Evolutionary conservation across 2,888 invertebrate species (phyloP), one percentile per base, ranked within the genome.

Genomic region (Philereme transversata): DNA sequence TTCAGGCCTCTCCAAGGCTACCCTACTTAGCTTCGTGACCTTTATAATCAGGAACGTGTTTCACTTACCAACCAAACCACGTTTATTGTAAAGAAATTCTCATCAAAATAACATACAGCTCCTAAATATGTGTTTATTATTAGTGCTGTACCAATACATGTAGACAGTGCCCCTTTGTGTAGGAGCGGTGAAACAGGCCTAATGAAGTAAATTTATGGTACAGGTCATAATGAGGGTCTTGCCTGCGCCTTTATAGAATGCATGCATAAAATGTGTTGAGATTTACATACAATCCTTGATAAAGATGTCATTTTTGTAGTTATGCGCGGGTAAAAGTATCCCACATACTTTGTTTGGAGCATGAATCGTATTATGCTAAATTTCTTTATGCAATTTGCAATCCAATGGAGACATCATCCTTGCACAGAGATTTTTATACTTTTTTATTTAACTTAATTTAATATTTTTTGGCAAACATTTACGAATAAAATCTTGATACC

Each of bases 121-220:
- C 46, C 47, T 46, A 53, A 57, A 60, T 22, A 47, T 55, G 54
- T 64, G 64, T 64, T 64, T 51, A 57, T 55, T 55, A 55, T 60
- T 60, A 57, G 57, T 57, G 51, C 54, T 43, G 57, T 45, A 54
- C 61, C 56, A 56, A 53, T 53, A 45, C 47, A 45, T 40, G 50
- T 50, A 64, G 54, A 65, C 51, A 65, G 63, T 50, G 41, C 11
- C 8, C 65, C 74, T 75, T 77, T 74, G 69, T 76, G 69, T 59
- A 52, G 60, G 34, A 57, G 56, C 60, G 56, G 58, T 57, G 59
- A 66, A 69, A 70, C 64, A 61, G 59, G 59, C 64, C 66, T 78
- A 78, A 81, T 79, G 78, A 79, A 76, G 74, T 74, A 69, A 77
- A 81, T 79, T 79, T 81, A 80, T 79, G 75, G 73, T 67, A 63